Evolutionary conservation across 1,140 invertebrate species (phyloP).

Genomic region (Papilio polytes): DNA sequence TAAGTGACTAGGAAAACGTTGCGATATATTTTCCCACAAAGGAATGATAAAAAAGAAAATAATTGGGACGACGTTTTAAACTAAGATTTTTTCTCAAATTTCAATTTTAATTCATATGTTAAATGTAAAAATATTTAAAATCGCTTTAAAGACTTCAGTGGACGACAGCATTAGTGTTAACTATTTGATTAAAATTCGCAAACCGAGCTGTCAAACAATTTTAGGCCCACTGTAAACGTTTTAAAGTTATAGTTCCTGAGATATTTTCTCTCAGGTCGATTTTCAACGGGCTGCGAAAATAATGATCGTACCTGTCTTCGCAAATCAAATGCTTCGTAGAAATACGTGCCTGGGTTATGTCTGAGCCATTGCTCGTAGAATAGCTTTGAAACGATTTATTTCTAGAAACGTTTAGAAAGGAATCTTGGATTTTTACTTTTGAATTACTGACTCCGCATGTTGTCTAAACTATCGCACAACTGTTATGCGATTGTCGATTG

Average conservation of each 20-base stretch:
- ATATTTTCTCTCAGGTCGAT: slow-evolving; percentile 34
- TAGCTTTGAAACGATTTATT: slow-evolving; percentile 18
- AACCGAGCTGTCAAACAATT: slow-evolving; percentile 9
- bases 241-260: slow-evolving; percentile 1
- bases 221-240: neutral
- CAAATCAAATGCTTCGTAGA: slow-evolving; percentile 57
- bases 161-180: neutral
- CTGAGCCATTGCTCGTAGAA: slow-evolving; percentile 45
- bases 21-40: neutral
- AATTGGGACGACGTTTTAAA: no score
- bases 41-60: no score
- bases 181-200: neutral
- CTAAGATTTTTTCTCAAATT: no score
- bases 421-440: neutral
- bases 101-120: no score
- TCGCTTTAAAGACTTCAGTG: neutral
- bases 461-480: no score
- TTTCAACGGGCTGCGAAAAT: slow-evolving; percentile 51
- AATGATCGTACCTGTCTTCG: slow-evolving; percentile 52
- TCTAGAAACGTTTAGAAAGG: neutral
- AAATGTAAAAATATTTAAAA: no score
- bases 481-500: no score
- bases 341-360: slow-evolving; percentile 54
- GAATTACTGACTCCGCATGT: no score
- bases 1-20: neutral